phyloP scores from a whole-genome alignment of 2,113 vertebrate species.

The Nycticorax nycticorax region DNA sequence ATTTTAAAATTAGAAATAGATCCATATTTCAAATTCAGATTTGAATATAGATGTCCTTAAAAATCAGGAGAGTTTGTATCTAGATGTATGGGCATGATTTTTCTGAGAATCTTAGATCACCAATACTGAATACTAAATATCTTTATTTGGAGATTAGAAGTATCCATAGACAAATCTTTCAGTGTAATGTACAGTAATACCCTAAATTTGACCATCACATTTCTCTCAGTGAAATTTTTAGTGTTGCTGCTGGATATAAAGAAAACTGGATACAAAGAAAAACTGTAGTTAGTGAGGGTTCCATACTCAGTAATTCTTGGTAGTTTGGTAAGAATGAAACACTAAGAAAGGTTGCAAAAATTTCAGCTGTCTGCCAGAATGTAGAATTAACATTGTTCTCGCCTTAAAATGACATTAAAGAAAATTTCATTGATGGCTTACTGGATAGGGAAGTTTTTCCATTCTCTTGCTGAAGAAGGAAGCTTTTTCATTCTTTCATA shows the following conservation, averaged over 20 bases:
- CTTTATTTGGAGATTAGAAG: not conserved
- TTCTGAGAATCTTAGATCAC: not conserved
- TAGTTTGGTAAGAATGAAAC: not conserved
- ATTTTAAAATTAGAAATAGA: not conserved
- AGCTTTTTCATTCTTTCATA: not conserved
- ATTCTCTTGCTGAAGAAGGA: not conserved
- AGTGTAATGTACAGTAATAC: not conserved
- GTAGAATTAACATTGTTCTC: not conserved
- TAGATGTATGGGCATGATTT: not conserved
- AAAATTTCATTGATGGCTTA: not conserved
- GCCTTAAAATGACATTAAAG: not conserved
- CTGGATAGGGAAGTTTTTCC: not conserved
- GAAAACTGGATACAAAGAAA: not conserved
- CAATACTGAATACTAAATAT: not conserved
- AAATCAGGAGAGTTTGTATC: not conserved
- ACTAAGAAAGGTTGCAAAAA: not conserved
- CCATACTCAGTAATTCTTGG: not conserved
- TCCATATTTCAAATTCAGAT: not conserved
- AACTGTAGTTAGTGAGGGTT: not conserved
- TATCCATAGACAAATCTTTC: not conserved
- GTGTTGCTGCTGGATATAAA: not conserved
- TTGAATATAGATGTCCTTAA: not conserved
- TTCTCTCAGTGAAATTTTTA: not conserved
- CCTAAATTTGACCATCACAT: not conserved
- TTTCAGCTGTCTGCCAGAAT: not conserved